Evolutionary conservation across 1,140 invertebrate genomes (phyloP).

Genomic region (Rhagoletis zephyria): DNA sequence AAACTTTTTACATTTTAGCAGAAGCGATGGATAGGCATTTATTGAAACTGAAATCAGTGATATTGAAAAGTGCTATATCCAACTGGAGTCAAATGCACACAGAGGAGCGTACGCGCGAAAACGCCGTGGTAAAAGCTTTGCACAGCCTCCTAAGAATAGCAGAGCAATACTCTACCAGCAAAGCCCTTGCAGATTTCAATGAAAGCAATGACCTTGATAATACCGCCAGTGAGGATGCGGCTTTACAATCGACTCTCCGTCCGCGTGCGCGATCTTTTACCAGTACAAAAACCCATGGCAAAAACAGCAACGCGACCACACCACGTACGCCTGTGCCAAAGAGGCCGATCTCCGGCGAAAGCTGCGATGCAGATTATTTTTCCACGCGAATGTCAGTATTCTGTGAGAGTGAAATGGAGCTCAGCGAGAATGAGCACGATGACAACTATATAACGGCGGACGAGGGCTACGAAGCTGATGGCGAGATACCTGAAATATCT

Average conservation of each 20-base stretch:
- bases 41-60: conserved; percentile 66
- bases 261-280: conserved; percentile 64
- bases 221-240: conserved; percentile 41
- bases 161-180: conserved; percentile 66
- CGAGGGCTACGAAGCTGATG: conserved; percentile 72
- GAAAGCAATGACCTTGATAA: not conserved
- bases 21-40: conserved; percentile 72
- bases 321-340: conserved; percentile 56
- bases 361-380: conserved; percentile 65
- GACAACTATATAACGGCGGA: conserved; percentile 69
- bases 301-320: conserved; percentile 17
- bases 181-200: conserved; percentile 59
- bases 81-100: conserved; percentile 64
- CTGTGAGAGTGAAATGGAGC: conserved; percentile 69
- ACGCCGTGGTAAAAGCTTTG: conserved; percentile 68
- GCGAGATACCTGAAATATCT: conserved; percentile 66
- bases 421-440: conserved; percentile 65
- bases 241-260: conserved; percentile 56
- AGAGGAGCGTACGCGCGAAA: conserved; percentile 67
- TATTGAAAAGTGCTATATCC: conserved; percentile 63
- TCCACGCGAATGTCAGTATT: conserved; percentile 67
- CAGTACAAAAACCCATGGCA: not conserved
- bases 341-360: conserved; percentile 63
- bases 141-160: conserved; percentile 70
- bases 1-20: conserved; percentile 59